A percentile compares a stretch with the other conserved stretches of the same genome.
phyloP scores from a whole-genome alignment of 2,797 vertebrate genomes.

The Lates japonicus region DNA sequence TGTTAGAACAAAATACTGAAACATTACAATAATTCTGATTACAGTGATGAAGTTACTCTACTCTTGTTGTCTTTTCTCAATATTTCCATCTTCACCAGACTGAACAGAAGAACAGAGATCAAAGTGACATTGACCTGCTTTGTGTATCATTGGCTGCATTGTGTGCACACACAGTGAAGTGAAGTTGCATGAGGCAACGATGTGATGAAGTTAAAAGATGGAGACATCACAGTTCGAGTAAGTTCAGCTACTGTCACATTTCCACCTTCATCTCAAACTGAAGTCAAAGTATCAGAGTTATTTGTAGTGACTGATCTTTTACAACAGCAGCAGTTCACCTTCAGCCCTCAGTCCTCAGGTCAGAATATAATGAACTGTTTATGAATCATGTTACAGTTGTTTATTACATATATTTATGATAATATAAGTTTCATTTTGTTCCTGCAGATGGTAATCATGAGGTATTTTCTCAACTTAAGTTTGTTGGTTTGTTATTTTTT shows the following conservation, averaged over 20 bases:
- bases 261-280: neutral
- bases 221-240: accelerated
- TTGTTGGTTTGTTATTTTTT: neutral
- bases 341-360: constrained; percentile 1
- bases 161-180: neutral
- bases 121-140: accelerated
- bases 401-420: too few relatives aligned
- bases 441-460: neutral
- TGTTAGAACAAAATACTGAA: neutral
- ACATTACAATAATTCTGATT: neutral
- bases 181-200: neutral
- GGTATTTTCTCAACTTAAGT: neutral
- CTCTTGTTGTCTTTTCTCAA: too few relatives aligned
- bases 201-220: too few relatives aligned
- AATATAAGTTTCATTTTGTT: too few relatives aligned
- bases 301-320: accelerated
- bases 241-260: neutral
- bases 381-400: too few relatives aligned
- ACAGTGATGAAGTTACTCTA: too few relatives aligned
- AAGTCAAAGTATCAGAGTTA: neutral
- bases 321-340: neutral
- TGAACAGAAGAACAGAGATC: accelerated
- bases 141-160: too few relatives aligned
- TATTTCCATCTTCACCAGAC: constrained; percentile 5
- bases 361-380: neutral